Percentiles rank a stretch among this genome's conserved stretches.
Evolutionary conservation across 2,797 vertebrate species (phyloP).

Genomic region (Siniperca obscura): DNA sequence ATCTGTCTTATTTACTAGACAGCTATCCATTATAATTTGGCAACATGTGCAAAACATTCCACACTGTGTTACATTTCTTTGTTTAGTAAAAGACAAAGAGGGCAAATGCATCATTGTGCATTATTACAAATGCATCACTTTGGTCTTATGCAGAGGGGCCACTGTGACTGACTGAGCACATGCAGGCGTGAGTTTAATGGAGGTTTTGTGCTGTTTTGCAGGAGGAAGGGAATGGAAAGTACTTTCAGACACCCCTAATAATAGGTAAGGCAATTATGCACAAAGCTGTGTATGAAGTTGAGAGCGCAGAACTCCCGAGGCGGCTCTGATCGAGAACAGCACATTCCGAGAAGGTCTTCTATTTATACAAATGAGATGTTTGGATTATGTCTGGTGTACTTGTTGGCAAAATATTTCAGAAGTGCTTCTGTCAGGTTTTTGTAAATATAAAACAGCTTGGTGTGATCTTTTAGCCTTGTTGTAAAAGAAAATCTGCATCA

Average conservation of each 20-base stretch:
- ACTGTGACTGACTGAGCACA: not conserved
- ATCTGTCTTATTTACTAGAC: too few relatives aligned
- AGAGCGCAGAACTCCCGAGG: slow-evolving; percentile 10
- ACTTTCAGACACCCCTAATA: slow-evolving; percentile 18
- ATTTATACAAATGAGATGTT: slow-evolving; percentile 19
- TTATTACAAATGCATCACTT: too few relatives aligned
- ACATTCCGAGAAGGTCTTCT: slow-evolving; percentile 28
- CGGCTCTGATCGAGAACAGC: slow-evolving; percentile 33
- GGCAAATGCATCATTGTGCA: not conserved
- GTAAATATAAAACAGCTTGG: not conserved
- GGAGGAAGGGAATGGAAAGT: slow-evolving; percentile 16
- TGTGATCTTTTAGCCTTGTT: not conserved
- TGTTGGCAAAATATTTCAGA: slow-evolving; percentile 25
- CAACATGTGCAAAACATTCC: not conserved
- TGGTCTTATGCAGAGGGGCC: not conserved
- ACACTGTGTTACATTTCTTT: not conserved
- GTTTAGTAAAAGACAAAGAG: not conserved
- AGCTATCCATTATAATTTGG: not conserved
- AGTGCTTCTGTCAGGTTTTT: not conserved
- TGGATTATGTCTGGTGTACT: not conserved
- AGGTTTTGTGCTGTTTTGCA: slow-evolving; percentile 21
- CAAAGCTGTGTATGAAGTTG: slow-evolving; percentile 19
- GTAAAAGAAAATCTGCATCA: not conserved
- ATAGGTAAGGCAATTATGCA: slow-evolving; percentile 28
- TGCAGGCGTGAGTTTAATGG: not conserved